These are phyloP conservation scores for Garrulus glandarius DNA, from an alignment of 2,797 vertebrate genomes.

Conservation along the genomic window DNA sequence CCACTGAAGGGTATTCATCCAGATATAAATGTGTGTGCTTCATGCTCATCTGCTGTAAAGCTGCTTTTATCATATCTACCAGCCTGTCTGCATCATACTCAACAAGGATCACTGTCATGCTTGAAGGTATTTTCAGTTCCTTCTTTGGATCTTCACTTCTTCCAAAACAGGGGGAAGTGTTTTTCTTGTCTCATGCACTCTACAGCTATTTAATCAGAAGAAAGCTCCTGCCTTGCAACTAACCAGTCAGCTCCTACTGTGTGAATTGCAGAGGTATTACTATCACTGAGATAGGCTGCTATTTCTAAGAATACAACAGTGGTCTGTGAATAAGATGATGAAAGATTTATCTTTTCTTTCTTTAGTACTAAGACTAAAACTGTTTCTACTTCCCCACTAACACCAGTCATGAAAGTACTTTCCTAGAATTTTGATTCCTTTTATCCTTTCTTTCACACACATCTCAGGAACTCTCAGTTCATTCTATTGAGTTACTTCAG, in stretches of 20 bases:
- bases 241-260: neutral
- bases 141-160: neutral
- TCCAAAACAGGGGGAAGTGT: neutral
- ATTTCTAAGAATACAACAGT: neutral
- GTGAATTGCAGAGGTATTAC: neutral
- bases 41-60: neutral
- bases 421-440: neutral
- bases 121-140: neutral
- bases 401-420: neutral
- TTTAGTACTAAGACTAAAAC: neutral
- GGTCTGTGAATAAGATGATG: neutral
- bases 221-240: neutral
- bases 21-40: neutral
- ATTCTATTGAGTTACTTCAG: neutral
- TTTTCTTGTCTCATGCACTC: neutral
- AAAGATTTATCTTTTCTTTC: neutral
- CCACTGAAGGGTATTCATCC: neutral
- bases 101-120: neutral
- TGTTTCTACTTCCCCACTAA: neutral
- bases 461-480: neutral
- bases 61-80: neutral
- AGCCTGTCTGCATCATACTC: neutral
- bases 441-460: neutral
- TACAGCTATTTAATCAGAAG: neutral
- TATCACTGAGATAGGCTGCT: neutral